Evolutionary conservation across 2,888 invertebrate species (phyloP).

Genomic region (Apamea sordens): DNA sequence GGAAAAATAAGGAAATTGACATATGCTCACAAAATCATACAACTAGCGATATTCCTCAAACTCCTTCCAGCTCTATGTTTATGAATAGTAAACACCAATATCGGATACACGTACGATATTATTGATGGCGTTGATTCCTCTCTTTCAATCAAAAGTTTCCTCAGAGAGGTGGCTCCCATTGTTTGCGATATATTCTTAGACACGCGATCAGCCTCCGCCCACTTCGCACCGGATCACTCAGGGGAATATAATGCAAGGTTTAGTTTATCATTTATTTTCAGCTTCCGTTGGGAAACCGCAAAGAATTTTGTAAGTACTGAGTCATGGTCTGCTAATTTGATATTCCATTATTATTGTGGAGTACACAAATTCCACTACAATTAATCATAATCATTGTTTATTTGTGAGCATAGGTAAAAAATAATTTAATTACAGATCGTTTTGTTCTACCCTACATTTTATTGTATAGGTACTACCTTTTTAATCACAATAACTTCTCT

Average conservation of each 20-base stretch:
- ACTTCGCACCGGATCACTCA: constrained; percentile 43
- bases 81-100: constrained; percentile 60
- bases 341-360: constrained; percentile 16
- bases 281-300: constrained; percentile 55
- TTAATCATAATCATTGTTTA: not conserved
- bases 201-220: constrained; percentile 26
- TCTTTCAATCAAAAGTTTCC: constrained; percentile 72
- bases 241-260: constrained; percentile 43
- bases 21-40: not conserved
- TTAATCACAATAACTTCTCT: not conserved
- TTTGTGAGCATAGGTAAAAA: not conserved
- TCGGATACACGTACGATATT: constrained; percentile 71
- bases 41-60: not conserved
- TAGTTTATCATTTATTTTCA: constrained; percentile 53
- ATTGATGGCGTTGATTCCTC: constrained; percentile 71
- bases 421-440: too few relatives aligned
- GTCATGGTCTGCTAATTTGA: constrained; percentile 38
- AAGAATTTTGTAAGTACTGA: constrained; percentile 43
- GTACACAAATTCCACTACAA: not conserved
- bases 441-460: not conserved
- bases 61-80: constrained; percentile 39
- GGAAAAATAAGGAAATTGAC: not conserved
- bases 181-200: constrained; percentile 38
- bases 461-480: not conserved
- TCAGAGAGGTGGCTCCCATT: constrained; percentile 32